Conservation (phyloP, 2,113 vertebrate species). For the Sebastes schlegelii region DNA sequence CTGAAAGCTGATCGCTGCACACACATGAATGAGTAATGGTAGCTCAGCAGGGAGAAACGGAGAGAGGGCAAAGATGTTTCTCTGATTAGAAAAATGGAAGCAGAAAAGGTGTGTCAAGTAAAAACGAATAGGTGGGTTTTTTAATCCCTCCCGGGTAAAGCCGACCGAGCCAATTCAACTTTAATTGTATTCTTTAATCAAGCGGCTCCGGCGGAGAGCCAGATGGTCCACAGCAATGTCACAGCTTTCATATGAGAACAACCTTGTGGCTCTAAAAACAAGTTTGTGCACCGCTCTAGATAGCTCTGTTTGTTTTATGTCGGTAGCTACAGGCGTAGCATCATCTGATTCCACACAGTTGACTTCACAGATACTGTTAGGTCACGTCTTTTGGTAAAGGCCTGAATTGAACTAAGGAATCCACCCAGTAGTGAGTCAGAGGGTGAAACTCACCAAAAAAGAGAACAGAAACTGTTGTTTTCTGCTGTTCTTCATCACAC, state of each 20-base stretch:
- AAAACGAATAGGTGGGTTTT: slow-evolving; percentile 48
- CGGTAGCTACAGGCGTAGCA: slow-evolving; percentile 2
- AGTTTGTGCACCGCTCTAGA: neutral
- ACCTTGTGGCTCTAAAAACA: neutral
- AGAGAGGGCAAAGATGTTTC: neutral
- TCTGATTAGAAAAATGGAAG: slow-evolving; percentile 32
- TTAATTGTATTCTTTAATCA: slow-evolving; percentile 71
- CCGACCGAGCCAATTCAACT: slow-evolving; percentile 32
- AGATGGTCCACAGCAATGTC: slow-evolving; percentile 45
- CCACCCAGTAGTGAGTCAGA: slow-evolving; percentile 22
- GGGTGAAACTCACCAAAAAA: neutral
- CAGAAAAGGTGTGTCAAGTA: slow-evolving; percentile 24
- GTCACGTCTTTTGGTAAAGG: slow-evolving; percentile 1
- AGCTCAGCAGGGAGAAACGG: neutral
- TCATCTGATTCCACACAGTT: slow-evolving; percentile 10
- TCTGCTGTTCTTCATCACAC: too few relatives aligned
- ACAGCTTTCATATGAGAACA: slow-evolving; percentile 21
- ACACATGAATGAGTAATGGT: neutral
- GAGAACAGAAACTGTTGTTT: slow-evolving; percentile 24
- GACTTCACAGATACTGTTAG: slow-evolving; percentile 11
- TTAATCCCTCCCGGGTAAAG: slow-evolving; percentile 50
- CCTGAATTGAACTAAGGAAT: slow-evolving; percentile 1
- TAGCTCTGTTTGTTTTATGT: slow-evolving; percentile 1
- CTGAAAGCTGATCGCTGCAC: neutral
- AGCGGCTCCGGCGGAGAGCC: slow-evolving; percentile 30